Evolutionary conservation across 2,113 vertebrate genomes (phyloP).

Genomic region (Arenaria interpres): DNA sequence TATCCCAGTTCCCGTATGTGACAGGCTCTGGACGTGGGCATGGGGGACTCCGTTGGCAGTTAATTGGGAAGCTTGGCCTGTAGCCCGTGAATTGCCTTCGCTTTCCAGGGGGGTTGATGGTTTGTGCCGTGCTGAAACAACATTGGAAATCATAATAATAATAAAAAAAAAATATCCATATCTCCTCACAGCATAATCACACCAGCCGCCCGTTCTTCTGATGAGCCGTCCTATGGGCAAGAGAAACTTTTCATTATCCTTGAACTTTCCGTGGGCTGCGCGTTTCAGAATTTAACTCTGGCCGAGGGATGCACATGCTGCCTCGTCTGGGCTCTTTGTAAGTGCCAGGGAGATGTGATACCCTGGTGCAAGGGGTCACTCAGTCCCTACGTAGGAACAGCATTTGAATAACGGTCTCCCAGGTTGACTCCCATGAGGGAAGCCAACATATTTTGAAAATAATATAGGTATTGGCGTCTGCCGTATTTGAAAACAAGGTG

Average conservation of each 20-base stretch:
- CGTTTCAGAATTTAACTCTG: neutral
- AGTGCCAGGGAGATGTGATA: neutral
- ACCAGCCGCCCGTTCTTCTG: neutral
- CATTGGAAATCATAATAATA: neutral
- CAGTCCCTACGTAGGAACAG: accelerated
- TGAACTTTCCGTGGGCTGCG: neutral
- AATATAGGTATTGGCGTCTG: neutral
- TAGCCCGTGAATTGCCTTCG: neutral
- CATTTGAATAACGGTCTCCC: too few relatives aligned
- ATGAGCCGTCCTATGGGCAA: neutral
- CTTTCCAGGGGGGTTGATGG: neutral
- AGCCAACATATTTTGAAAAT: too few relatives aligned
- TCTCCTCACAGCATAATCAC: neutral
- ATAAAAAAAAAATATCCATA: neutral
- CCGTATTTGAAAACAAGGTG: accelerated
- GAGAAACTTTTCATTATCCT: neutral
- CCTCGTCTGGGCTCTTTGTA: neutral
- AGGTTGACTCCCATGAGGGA: accelerated
- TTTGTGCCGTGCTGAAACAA: neutral
- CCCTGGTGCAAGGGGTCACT: accelerated
- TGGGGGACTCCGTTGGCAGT: neutral
- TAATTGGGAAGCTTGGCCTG: neutral
- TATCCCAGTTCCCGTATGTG: accelerated
- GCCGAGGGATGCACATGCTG: accelerated
- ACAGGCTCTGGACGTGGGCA: neutral